Percentiles rank a stretch among this genome's conserved stretches.
Evolutionary conservation across 1,140 invertebrate genomes (phyloP).

Genomic region (Drosophila nigrodunni): DNA sequence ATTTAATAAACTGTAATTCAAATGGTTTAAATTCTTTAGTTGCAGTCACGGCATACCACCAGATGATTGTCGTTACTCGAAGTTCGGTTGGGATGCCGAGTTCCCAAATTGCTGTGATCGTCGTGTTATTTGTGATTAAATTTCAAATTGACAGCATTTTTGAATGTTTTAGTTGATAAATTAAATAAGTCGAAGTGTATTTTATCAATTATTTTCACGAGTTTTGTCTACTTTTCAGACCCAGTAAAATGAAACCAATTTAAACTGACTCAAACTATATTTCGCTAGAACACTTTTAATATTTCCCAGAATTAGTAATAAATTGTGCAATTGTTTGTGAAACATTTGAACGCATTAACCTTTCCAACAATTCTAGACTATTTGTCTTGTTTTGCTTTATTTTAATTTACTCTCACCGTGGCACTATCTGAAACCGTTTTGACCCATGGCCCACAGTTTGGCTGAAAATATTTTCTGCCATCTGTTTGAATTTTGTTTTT

Average conservation of each 20-base stretch:
- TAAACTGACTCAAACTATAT: not conserved
- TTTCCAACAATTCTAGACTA: not conserved
- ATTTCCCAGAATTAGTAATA: not conserved
- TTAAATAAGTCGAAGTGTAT: not conserved
- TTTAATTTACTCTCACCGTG: conserved; percentile 1
- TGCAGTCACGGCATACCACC: conserved; percentile 36
- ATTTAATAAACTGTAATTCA: not conserved
- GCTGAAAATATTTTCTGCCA: not conserved
- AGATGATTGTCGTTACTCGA: conserved; percentile 30
- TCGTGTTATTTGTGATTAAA: conserved; percentile 42
- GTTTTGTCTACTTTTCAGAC: too few relatives aligned
- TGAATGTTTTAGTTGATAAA: not conserved
- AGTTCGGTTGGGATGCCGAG: conserved; percentile 25
- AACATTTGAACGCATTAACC: not conserved
- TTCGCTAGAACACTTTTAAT: not conserved
- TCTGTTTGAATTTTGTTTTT: not conserved
- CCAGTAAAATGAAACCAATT: too few relatives aligned
- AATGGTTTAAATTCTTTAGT: conserved; percentile 9
- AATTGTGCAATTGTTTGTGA: not conserved
- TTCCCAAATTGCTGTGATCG: conserved; percentile 54
- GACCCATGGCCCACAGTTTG: not conserved
- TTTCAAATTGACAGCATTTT: conserved; percentile 5
- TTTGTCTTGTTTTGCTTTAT: not conserved
- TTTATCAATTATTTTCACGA: not conserved
- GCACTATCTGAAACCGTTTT: conserved; percentile 22